Percentiles rank a stretch among this genome's conserved stretches.
These are phyloP conservation scores for Megastigmus dorsalis DNA, from an alignment of 2,888 invertebrate genomes.

Conservation along the genomic window DNA sequence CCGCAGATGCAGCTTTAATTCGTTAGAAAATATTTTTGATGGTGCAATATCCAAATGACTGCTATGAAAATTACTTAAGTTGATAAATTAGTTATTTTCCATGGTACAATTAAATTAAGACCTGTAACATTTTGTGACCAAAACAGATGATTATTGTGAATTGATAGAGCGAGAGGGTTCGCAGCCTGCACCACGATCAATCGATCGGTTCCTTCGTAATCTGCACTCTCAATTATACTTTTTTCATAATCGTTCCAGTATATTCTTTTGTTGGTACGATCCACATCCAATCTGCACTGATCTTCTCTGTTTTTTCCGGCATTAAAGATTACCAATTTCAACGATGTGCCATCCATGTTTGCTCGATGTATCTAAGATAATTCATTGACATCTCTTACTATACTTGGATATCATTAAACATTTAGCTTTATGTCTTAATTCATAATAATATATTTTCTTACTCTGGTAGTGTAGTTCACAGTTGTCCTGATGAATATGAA, in stretches of 20 bases:
- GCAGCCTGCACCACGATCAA: neutral
- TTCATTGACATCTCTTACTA: too few species aligned
- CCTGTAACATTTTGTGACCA: constrained; percentile 20
- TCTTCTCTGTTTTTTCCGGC: neutral
- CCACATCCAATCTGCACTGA: neutral
- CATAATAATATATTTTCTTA: neutral
- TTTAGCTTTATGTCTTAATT: too few species aligned
- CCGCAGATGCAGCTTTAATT: neutral
- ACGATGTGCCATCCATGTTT: constrained; percentile 13
- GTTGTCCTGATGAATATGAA: constrained; percentile 24
- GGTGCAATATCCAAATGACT: too few species aligned
- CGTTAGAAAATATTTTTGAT: neutral
- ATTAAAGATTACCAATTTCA: neutral
- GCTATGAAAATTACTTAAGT: too few species aligned
- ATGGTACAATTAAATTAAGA: too few species aligned
- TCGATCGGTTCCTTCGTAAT: constrained; percentile 12
- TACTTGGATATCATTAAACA: too few species aligned
- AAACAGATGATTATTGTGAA: neutral
- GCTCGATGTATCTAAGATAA: constrained; percentile 22
- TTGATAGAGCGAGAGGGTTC: neutral
- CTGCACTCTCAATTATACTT: constrained; percentile 14
- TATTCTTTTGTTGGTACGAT: constrained; percentile 7
- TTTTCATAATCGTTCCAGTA: constrained; percentile 27
- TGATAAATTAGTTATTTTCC: too few species aligned
- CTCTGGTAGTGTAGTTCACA: constrained; percentile 16